Percentiles rank a stretch among this genome's conserved stretches.
These are phyloP conservation scores for Gadus chalcogrammus DNA, from an alignment of 2,113 vertebrate genomes.

Conservation along the genomic window DNA sequence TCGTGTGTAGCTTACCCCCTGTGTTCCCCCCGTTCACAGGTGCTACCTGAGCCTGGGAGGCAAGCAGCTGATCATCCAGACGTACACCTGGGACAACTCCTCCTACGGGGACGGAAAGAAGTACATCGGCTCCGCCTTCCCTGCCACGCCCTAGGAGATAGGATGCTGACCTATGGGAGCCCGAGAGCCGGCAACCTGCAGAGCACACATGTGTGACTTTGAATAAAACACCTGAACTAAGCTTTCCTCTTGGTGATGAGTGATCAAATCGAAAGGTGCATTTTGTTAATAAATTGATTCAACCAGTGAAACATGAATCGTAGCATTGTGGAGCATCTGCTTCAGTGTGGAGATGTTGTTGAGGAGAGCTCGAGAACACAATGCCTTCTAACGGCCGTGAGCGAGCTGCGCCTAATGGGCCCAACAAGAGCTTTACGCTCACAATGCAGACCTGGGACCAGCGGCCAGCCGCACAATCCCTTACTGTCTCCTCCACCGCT, in stretches of 20 bases:
- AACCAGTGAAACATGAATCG: not conserved
- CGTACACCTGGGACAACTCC: conserved; percentile 86
- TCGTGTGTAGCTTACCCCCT: not conserved
- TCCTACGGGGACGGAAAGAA: conserved; percentile 80
- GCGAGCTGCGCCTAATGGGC: conserved; percentile 62
- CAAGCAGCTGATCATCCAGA: conserved; percentile 78
- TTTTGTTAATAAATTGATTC: not conserved
- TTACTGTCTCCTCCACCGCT: conserved; percentile 53
- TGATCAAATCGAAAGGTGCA: not conserved
- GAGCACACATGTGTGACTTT: not conserved
- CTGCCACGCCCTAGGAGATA: conserved; percentile 60
- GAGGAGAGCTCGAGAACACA: conserved; percentile 53
- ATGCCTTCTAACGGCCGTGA: conserved; percentile 36
- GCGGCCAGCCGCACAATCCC: conserved; percentile 54
- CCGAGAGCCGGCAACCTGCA: not conserved
- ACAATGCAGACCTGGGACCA: conserved; percentile 47
- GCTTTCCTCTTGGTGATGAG: not conserved
- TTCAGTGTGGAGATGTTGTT: not conserved
- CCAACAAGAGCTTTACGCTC: conserved; percentile 59
- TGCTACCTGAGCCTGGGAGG: conserved; percentile 84
- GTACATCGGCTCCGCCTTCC: conserved; percentile 84
- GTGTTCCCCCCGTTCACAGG: conserved; percentile 58
- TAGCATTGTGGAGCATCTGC: not conserved
- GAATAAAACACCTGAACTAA: conserved; percentile 2
- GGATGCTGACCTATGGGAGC: not conserved